Evolutionary conservation across 2,888 invertebrate genomes (phyloP), one percentile per base, ranked within the genome.

Genomic region (Carcina quercana): DNA sequence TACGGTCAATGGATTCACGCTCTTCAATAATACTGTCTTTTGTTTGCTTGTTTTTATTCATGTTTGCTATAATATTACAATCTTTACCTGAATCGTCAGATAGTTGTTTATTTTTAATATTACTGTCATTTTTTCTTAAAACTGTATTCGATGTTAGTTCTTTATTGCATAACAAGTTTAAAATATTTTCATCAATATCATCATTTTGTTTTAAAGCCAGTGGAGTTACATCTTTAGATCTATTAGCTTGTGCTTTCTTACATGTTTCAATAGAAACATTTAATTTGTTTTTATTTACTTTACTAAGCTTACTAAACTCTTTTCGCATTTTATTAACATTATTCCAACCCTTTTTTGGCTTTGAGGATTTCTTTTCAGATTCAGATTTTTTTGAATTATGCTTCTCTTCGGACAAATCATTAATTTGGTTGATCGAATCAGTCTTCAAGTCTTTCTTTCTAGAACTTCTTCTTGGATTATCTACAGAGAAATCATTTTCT

Each of bases 231-330:
- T 29, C 13, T n/a, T 7, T 22, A 15, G 34, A 34, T 37, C 61
- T 59, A 20, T 48, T 59, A 5, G 40, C 59, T 45, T 73, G 59
- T 27, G 59, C 56, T 45, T 67, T 79, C 39, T 79, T 78, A 38
- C 61, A 67, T 69, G 71, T 73, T 59, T 83, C 78, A 45, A 80
- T 74, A 15, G 84, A 84, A 30, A 79, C 68, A 70, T 83, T 79
- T 5, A 84, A 43, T 59, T 83, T 85, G 39, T 56, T 79, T 46
- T 53, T 71, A 37, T 70, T 68, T 36, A 59, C 56, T 37, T 74
- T 76, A 36, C 71, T 73, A 24, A 75, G 46, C 47, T 74, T 82
- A 50, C 68, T 74, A 32, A 84, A 79, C 43, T 79, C 82, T 42
- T 74, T 78, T 49, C 68, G 72, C 80, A 82, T 82, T 55, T 52